Base-by-base conservation (phyloP, 2,113 vertebrate species). In the Solea senegalensis region DNA sequence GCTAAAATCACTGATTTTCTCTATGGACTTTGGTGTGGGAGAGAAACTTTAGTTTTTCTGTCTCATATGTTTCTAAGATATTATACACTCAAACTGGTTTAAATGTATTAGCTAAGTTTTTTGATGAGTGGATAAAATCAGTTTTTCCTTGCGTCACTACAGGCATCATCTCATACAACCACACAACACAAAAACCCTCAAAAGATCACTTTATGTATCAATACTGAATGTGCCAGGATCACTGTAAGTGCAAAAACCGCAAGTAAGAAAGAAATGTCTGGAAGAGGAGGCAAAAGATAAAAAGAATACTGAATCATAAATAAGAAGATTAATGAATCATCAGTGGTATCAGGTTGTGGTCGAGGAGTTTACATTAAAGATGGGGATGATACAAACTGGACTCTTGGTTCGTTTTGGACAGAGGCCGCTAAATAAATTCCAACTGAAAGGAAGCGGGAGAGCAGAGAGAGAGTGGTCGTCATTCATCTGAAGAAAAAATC, bases 321-420 rank as follows among this genome's bases (percentile, higher is more conserved):
- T 34, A 34, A 0, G 26, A 71, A 65, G 44, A 79, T 59, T 82
- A 16, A 5, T 64, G 46, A 34, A 54, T 53, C 56, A 82, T 73
- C 61, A 77, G 14, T 12, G 8, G 41, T 7, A 12, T 72, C 8
- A n/a, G 28, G 5, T 10, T 46, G 56, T 50, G 0, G n/a, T 48
- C 0, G 12, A 62, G 8, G 54, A 50, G 67, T 87, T 92, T 92
- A 91, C 91, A 46, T 92, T 89, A 65, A 90, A 91, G 78, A 89
- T 89, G 13, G 91, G 89, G 81, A 91, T 80, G 83, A 92, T 89
- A 85, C 91, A 92, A 78, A 91, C 87, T 40, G 86, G 89, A 84
- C 83, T 65, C 80, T 64, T 28, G 73, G 61, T 4, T 73, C 48
- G 75, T 65, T 88, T 88, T 39, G 81, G 87, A 61, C 70, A 91